phyloP scores from a whole-genome alignment of 2,113 vertebrate genomes.

The Cryptotis parvus region DNA sequence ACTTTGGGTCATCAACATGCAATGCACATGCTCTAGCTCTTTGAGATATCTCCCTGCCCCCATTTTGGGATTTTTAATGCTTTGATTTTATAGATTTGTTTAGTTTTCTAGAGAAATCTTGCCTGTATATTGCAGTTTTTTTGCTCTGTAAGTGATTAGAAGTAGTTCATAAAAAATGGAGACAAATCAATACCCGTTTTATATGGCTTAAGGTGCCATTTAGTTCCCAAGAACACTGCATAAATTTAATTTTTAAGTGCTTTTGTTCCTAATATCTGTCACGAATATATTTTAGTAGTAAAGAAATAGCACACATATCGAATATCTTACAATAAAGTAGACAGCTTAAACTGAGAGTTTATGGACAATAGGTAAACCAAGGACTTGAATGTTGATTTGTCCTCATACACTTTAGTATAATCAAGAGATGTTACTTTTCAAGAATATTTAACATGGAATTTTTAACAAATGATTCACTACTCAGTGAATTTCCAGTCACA shows the following conservation, averaged over 20 bases:
- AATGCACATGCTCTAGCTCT: no score
- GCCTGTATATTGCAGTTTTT: neutral
- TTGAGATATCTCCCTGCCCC: no score
- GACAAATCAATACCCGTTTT: neutral
- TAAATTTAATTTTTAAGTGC: constrained; percentile 1
- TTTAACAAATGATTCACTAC: constrained; percentile 4
- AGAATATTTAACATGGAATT: neutral
- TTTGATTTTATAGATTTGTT: neutral
- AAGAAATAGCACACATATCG: neutral
- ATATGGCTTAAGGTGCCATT: constrained; percentile 21
- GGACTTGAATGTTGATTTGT: neutral
- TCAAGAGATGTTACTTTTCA: neutral
- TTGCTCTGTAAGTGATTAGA: neutral
- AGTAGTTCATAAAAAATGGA: neutral
- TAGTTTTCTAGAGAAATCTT: neutral
- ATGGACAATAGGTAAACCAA: constrained; percentile 3
- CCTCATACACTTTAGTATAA: neutral
- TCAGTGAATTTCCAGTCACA: neutral
- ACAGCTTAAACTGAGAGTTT: constrained; percentile 5
- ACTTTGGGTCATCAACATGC: no score
- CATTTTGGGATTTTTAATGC: neutral
- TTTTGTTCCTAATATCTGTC: constrained; percentile 39
- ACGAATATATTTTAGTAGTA: constrained; percentile 1
- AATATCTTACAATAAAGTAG: constrained; percentile 53
- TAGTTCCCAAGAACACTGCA: neutral